Evolutionary conservation across 2,113 vertebrate genomes (phyloP), one percentile per base, ranked within the genome.

Genomic region (Nesospiza acunhae): DNA sequence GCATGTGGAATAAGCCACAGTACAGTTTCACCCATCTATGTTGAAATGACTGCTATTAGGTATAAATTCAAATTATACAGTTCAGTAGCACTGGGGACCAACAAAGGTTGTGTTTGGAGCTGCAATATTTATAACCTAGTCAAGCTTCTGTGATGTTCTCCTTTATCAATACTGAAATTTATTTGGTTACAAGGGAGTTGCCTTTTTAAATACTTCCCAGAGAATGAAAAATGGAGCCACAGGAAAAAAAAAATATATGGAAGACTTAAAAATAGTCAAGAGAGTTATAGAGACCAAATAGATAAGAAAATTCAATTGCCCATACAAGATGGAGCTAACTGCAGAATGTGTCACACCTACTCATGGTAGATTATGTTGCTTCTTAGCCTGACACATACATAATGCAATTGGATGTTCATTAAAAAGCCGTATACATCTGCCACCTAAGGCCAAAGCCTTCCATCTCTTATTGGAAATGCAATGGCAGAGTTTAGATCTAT

Each of bases 281-380:
- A 3, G 66, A 60, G 42, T 84, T 74, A 84, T 52, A 58, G 88
- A 74, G 35, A 78, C 23, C 49, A 85, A 79, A 83, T 1, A 76
- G 75, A 35, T 91, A 83, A 39, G 70, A 87, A 91, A 93, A 95
- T 91, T 81, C 58, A 95, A 90, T 62, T 85, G 70, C 46, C 67
- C 58, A 46, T 69, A 92, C 12, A 79, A 83, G 78, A 85, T 2
- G 74, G 24, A 90, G 24, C 44, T 83, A 60, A 84, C 67, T 88
- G 74, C 46, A 87, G 92, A 91, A 83, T 7, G n/a, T 41, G 39
- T 87, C 63, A 72, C 70, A 87, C 37, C 82, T 90, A 37, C 39
- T 85, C 53, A 49, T 46, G 78, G 70, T 20, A 85, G 74, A 72
- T 8, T 41, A 53, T 0, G 0, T 37, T 69, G 53, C 44, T 74